Evolutionary conservation across 2,797 vertebrate genomes (phyloP), one percentile per base, ranked within the genome.

Genomic region (Vultur gryphus): DNA sequence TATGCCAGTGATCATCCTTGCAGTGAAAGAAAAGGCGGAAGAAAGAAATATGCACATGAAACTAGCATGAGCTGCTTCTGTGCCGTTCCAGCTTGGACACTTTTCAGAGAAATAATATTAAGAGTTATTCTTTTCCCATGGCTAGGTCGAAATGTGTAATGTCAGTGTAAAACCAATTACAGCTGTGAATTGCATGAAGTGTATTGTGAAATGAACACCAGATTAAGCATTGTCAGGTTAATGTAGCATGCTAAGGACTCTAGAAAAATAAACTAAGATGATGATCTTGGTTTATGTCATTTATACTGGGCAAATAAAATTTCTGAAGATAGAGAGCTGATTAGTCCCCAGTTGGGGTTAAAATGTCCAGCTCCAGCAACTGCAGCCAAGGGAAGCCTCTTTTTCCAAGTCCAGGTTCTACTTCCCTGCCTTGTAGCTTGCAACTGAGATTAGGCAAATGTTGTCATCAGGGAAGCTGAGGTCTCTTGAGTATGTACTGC

Each of bases 241-340:
- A 98, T 98, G 98, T 98, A 99, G 99, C 99, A 99, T 99, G 99
- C 98, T 98, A 98, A 98, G 97, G 98, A 98, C 97, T 97, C 98
- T 98, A 99, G 98, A 98, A 98, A 98, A 99, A 99, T 99, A 99
- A 99, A 99, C 96, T 98, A 97, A 98, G 98, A 97, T 97, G 89
- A 95, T 89, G 94, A 97, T 97, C 97, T 97, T 95, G 96, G 97
- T 97, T 97, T 97, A 98, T 98, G 97, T 98, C 96, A 97, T 98
- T 98, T 97, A 95, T 98, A 61, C 95, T 94, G 86, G 69, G 84
- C 95, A 91, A 95, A 94, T 94, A 94, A 83, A 37, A 87, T 77
- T 92, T 95, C 83, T 92, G 82, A 94, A 93, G 87, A 87, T 28
- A 93, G 84, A 94, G 85, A 90, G 85, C 80, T 91, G 82, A 73